phyloP scores from a whole-genome alignment of 2,888 invertebrate genomes.

The Xestoiulus laeticollis region DNA sequence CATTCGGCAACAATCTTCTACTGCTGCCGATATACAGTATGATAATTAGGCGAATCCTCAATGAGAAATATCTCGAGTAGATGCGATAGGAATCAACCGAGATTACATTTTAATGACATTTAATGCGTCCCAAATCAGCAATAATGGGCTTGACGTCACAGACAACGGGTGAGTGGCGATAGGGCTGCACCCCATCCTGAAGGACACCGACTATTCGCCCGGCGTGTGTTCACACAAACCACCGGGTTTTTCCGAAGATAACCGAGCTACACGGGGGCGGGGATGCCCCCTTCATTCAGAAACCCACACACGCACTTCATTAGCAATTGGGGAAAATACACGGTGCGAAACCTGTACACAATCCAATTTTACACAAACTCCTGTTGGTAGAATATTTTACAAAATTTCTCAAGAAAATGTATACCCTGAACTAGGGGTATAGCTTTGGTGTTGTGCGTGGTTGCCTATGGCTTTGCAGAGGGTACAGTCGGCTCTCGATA shows the following conservation, averaged over 20 bases:
- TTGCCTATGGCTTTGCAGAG: not conserved
- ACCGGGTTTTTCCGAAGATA: conserved; percentile 31
- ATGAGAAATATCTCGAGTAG: conserved; percentile 35
- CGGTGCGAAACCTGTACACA: not conserved
- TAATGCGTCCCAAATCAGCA: not conserved
- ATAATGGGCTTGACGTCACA: conserved; percentile 2
- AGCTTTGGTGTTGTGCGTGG: conserved; percentile 5
- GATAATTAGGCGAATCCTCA: not conserved
- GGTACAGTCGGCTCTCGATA: no score
- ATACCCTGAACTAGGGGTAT: not conserved
- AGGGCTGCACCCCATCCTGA: not conserved
- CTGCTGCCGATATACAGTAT: not conserved
- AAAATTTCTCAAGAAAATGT: not conserved
- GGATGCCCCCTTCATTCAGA: conserved; percentile 22
- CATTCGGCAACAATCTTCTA: not conserved
- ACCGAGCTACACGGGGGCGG: not conserved
- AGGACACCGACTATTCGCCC: not conserved
- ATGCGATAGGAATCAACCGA: not conserved
- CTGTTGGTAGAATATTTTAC: not conserved
- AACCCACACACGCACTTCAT: conserved; percentile 3
- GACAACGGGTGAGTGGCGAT: not conserved
- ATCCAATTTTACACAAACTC: no score
- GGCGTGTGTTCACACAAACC: not conserved
- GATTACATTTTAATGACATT: not conserved
- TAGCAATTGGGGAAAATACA: not conserved